Evolutionary conservation across 1,140 invertebrate genomes (phyloP), one percentile per base, ranked within the genome.

Genomic region (Hycleus cichorii): DNA sequence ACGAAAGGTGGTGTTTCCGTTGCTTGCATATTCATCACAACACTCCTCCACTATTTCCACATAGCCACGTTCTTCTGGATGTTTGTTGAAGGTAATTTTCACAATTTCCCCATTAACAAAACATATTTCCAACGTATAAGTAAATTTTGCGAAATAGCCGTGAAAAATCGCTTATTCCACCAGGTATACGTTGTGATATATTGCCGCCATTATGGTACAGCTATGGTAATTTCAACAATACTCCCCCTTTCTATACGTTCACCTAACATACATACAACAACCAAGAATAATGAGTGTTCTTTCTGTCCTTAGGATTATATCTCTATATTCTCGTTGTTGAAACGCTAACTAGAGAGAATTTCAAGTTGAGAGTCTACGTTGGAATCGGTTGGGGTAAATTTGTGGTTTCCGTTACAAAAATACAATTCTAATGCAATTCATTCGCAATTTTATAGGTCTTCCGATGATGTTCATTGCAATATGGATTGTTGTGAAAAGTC

Each of bases 41-140:
- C 87, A 39, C 77, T 92, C 60, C 83, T 91, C 65, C 90, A 93
- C 73, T 97, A 95, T 74, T 91, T 94, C 68, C 89, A 93, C 70
- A 78, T 92, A 47, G 94, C 93, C 2, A 97, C 93, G 74, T 97
- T 95, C 75, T 97, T 95, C 77, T 97, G 94, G 94, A 97, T 97
- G 93, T 91, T 97, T 72, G 91, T 97, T 1, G 95, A 97, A 84
- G 95, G 93, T 92, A 79, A 83, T 75, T 57, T 11, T 44, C 6
- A 4, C 11, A 42, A 42, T 9, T 32, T 32, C 7, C 7, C 32
- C 32, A 32, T 32, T 32, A 32, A 32, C 32, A 32, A 32, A 32
- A 18, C 18, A 18, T 18, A 18, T 18, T 18, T 18, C 18, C 18
- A 18, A 18, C 18, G 18, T 18, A 18, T 18, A 18, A 18, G 18